Percentiles rank a stretch among this genome's conserved stretches.
phyloP scores from a whole-genome alignment of 2,888 invertebrate genomes.

The Diabrotica balteata region DNA sequence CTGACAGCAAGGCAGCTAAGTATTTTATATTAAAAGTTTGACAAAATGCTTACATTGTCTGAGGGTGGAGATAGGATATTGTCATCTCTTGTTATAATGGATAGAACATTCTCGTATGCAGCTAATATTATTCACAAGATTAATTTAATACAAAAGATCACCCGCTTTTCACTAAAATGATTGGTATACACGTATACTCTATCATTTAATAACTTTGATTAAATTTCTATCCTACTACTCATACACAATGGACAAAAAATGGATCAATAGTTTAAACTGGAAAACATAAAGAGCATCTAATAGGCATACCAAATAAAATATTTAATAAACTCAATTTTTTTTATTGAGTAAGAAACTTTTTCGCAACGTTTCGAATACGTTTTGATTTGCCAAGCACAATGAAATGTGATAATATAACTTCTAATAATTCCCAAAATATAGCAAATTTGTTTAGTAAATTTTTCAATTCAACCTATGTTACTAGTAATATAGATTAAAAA shows the following conservation, averaged over 20 bases:
- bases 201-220: slow-evolving; percentile 32
- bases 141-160: slow-evolving; percentile 43
- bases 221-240: slow-evolving; percentile 15
- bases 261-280: background rate
- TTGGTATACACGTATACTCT: slow-evolving; percentile 31
- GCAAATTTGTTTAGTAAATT: too few relatives aligned
- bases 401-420: too few relatives aligned
- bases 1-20: slow-evolving; percentile 45
- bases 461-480: too few relatives aligned
- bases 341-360: too few relatives aligned
- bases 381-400: too few relatives aligned
- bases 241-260: background rate
- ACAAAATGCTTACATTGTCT: slow-evolving; percentile 54
- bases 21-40: slow-evolving; percentile 55
- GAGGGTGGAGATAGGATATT: slow-evolving; percentile 54
- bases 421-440: too few relatives aligned
- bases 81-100: slow-evolving; percentile 50
- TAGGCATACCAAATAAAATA: too few relatives aligned
- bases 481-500: too few relatives aligned
- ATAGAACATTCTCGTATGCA: slow-evolving; percentile 41
- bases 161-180: slow-evolving; percentile 30
- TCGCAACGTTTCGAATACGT: too few relatives aligned
- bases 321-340: too few relatives aligned
- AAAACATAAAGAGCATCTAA: background rate
- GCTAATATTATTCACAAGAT: slow-evolving; percentile 45